Base-by-base conservation (phyloP, 1,140 invertebrate species). In the Yoshiicerus persimilis region DNA sequence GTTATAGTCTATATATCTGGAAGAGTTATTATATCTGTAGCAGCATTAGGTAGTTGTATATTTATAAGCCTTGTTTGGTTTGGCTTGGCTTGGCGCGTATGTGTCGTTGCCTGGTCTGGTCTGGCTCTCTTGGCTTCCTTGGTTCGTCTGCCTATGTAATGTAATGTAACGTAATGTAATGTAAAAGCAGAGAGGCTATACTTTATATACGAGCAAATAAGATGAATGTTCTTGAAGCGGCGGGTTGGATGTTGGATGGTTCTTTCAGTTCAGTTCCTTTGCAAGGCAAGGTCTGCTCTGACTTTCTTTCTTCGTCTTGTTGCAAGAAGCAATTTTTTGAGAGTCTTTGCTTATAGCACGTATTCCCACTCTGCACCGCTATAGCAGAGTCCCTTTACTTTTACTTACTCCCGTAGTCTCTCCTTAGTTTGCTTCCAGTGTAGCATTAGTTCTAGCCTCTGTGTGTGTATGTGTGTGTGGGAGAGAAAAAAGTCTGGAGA, bases 161-260 rank as follows among this genome's bases (percentile, higher is more conserved):
- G 86, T 80, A 87, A 87, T 75, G 75, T 70, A 87, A 87, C 75
- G 66, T 87, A 87, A 87, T 87, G 86, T 80, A 87, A 41, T 87
- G 86, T 87, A 80, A 80, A 80, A 80, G 75, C 16, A 36, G 75
- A 30, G 20, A 80, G 39, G 83, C 47, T 84, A 84, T 84, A 47
- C 25, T 41, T 84, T 84, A 84, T 84, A 84, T 84, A 62, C 83
- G 83, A 84, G 39, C 83, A 87, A 88, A 87, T 87, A 88, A 88
- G 87, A 88, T 88, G 87, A 88, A 88, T 88, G 87, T 66, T 84
- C 87, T 88, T 38, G 32, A 88, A 88, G 83, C 87, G 87, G 87
- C 87, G 87, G 80, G 87, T 70, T 88, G 87, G 87, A 88, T 88
- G 87, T 84, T 88, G 87, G 80, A 88, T 84, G 80, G 83, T 80